Evolutionary conservation across 2,797 vertebrate species (phyloP), one percentile per base, ranked within the genome.

Genomic region (Siniperca obscura): DNA sequence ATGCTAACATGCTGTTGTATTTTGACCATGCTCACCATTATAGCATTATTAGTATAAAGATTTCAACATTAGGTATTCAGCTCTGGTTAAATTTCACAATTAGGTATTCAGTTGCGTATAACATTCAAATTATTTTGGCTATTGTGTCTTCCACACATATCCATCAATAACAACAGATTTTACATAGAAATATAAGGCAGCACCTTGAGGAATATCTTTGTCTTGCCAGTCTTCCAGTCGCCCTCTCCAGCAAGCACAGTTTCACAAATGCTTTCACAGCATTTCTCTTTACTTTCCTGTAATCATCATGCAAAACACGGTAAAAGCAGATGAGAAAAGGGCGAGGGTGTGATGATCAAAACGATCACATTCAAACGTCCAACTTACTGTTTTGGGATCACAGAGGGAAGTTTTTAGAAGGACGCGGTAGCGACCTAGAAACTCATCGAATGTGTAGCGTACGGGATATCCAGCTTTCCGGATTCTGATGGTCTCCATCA

Each of bases 201-300:
- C 76, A 99, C 98, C 97, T 99, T 99, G 22, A 99, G 94, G 90
- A 99, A 99, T 82, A 99, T 95, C 93, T 99, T 99, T 19, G 96
- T 98, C 93, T 93, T 98, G 80, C 98, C 98, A 16, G 96, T 92
- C 94, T 98, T 98, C 98, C 98, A 99, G 90, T 97, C 96, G 27
- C 93, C 94, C 70, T 96, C 76, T 78, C 85, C 91, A 56, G 87
- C 75, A n/a, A 99, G 93, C 66, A 95, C 76, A 22, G 57, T 88
- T 62, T 96, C 79, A 2, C 96, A 96, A n/a, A 99, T 98, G 85
- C 83, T 90, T 86, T 96, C 90, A 70, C 96, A 96, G 94, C 96
- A 96, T 79, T 93, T 94, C 61, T 93, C 89, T 84, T 87, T 87
- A 71, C 95, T 96, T 64, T 96, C 95, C 95, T 95, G 94, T 74